Conservation (phyloP, 1,140 invertebrate genomes). For the Atta texana region DNA sequence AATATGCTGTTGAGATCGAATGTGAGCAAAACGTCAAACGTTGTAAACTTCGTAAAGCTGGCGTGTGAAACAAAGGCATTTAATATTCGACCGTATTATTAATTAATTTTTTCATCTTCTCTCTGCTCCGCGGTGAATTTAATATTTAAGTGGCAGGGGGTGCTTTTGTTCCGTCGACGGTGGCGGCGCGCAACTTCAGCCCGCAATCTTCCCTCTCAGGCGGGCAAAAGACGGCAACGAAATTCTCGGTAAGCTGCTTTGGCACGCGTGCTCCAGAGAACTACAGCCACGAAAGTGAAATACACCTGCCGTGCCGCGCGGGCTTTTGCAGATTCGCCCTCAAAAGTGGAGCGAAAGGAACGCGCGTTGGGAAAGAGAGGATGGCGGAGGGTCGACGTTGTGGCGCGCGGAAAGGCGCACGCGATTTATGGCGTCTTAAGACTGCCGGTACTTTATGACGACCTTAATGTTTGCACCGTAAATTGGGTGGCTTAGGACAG, state of each 20-base stretch:
- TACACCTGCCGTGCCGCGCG: slow-evolving; percentile 59
- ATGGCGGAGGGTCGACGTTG: slow-evolving; percentile 10
- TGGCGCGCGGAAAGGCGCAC: slow-evolving; percentile 41
- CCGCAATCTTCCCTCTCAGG: slow-evolving; percentile 27
- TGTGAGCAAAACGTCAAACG: background rate
- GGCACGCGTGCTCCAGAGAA: slow-evolving; percentile 51
- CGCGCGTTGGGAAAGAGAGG: slow-evolving; percentile 10
- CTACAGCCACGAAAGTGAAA: slow-evolving; percentile 69
- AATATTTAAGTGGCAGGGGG: slow-evolving; percentile 44
- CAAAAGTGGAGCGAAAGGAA: slow-evolving; percentile 31
- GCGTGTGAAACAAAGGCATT: slow-evolving; percentile 19
- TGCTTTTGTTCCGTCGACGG: slow-evolving; percentile 38
- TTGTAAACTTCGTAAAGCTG: slow-evolving; percentile 19
- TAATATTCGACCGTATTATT: slow-evolving; percentile 44
- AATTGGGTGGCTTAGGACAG: slow-evolving; percentile 73
- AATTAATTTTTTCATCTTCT: slow-evolving; percentile 56
- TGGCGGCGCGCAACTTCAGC: slow-evolving; percentile 39
- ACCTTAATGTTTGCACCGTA: slow-evolving; percentile 78
- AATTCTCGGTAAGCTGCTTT: slow-evolving; percentile 58
- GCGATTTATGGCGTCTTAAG: slow-evolving; percentile 75
- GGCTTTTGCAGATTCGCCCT: slow-evolving; percentile 51
- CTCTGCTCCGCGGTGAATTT: slow-evolving; percentile 30
- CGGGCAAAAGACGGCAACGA: slow-evolving; percentile 53
- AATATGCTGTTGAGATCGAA: background rate
- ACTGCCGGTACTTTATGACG: slow-evolving; percentile 75